Evolutionary conservation across 2,888 invertebrate species (phyloP), one percentile per base, ranked within the genome.

Genomic region (Carterocephalus palaemon): DNA sequence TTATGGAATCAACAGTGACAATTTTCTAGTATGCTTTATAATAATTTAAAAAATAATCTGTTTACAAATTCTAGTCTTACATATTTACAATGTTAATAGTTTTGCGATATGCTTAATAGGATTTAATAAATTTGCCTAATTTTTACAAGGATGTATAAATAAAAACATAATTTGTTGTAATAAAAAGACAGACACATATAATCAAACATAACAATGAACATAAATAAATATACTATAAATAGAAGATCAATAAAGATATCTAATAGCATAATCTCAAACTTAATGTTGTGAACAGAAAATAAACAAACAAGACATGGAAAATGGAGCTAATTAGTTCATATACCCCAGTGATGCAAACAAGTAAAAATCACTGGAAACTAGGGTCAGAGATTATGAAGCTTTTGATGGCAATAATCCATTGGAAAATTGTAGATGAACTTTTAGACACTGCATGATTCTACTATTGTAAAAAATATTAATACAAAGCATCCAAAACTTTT

Each of bases 151-250:
- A 60, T 73, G 68, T 75, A 75, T 75, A 80, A 77, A 81, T 79
- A 81, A 78, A 74, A 79, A 79, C 72, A 64, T 72, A 72, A 76
- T 69, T 74, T 64, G 67, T 70, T 70, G 67, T 67, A 64, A 69
- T 63, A 70, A 67, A 64, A 63, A 67, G 67, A 67, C 66, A 68
- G 71, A 73, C 59, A 67, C 75, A 67, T 52, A 72, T 67, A 59
- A 70, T 70, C 80, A 85, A 85, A 84, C 82, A 77, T 84, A 86
- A 83, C 83, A 84, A 82, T 64, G 62, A 80, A 82, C 70, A 76
- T 75, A 75, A 60, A 52, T 53, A 55, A 48, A 70, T 67, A 49
- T 54, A 57, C 56, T 57, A 60, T 54, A 10, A 59, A 59, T 52
- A 51, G 61, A 63, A 61, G 57, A 60, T 58, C 60, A 57, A 62